Evolutionary conservation across 2,888 invertebrate genomes (phyloP).

Genomic region (Labia minor): DNA sequence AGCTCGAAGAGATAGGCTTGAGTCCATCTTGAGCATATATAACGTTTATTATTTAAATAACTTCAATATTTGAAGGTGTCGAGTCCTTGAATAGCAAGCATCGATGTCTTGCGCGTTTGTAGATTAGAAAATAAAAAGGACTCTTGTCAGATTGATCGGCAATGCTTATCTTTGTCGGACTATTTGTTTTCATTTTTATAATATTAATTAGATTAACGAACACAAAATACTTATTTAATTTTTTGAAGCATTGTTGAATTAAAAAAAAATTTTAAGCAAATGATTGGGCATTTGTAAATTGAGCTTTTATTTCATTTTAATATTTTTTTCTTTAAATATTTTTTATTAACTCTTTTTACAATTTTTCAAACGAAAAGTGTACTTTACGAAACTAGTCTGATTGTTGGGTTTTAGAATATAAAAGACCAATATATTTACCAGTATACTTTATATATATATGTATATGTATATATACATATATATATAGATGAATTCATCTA

Average conservation of each 20-base stretch:
- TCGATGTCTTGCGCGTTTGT: not conserved
- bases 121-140: not conserved
- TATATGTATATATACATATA: not conserved
- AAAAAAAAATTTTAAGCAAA: not conserved
- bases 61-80: conserved; percentile 13
- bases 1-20: conserved; percentile 8
- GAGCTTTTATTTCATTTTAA: not conserved
- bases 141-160: not conserved
- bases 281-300: not conserved
- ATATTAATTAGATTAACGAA: not conserved
- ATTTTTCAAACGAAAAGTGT: conserved; percentile 3
- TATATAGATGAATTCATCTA: too few species aligned
- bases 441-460: not conserved
- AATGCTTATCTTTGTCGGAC: conserved; percentile 2
- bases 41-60: not conserved
- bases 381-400: conserved; percentile 7
- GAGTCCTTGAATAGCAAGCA: not conserved
- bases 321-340: not conserved
- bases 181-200: not conserved
- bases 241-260: not conserved
- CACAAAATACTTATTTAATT: not conserved
- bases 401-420: not conserved
- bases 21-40: conserved; percentile 1
- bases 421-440: conserved; percentile 3
- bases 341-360: not conserved